These are phyloP conservation scores for Phalacrocorax carbo DNA, from an alignment of 2,113 vertebrate genomes.

Conservation along the genomic window DNA sequence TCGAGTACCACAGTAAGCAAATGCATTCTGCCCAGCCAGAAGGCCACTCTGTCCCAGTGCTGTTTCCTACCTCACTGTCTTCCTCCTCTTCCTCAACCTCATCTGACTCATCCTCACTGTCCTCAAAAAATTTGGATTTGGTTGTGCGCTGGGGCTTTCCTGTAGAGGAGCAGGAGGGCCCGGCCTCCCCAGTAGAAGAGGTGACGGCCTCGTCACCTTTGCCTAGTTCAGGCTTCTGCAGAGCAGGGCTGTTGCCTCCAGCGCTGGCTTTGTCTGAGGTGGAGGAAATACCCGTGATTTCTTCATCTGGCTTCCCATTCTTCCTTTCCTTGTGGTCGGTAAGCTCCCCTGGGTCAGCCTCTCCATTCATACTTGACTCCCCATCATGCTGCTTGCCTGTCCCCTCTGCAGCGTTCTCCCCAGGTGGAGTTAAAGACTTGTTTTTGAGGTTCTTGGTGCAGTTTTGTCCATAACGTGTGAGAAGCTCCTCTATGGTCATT, in stretches of 20 bases:
- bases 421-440: conserved; percentile 36
- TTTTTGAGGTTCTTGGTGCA: conserved; percentile 81
- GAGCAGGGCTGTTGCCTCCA: conserved; percentile 64
- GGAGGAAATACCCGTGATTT: conserved; percentile 74
- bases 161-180: conserved; percentile 94
- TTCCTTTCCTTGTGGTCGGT: conserved; percentile 70
- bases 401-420: conserved; percentile 52
- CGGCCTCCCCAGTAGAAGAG: conserved; percentile 84
- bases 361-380: conserved; percentile 83
- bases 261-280: conserved; percentile 67
- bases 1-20: conserved; percentile 5
- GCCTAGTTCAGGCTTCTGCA: conserved; percentile 67
- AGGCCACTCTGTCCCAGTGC: conserved; percentile 47
- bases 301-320: conserved; percentile 72
- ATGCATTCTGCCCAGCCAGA: conserved; percentile 24
- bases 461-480: conserved; percentile 94
- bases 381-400: conserved; percentile 74
- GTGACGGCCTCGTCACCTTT: conserved; percentile 80
- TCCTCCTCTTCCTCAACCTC: conserved; percentile 87
- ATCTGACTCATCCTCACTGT: conserved; percentile 95
- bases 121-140: conserved; percentile 97
- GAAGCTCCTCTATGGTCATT: conserved; percentile 97
- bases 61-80: conserved; percentile 80
- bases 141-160: conserved; percentile 81
- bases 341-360: conserved; percentile 77